These are phyloP conservation scores for Ernsta delagoae DNA, from an alignment of 2,888 invertebrate species.

Conservation along the genomic window DNA sequence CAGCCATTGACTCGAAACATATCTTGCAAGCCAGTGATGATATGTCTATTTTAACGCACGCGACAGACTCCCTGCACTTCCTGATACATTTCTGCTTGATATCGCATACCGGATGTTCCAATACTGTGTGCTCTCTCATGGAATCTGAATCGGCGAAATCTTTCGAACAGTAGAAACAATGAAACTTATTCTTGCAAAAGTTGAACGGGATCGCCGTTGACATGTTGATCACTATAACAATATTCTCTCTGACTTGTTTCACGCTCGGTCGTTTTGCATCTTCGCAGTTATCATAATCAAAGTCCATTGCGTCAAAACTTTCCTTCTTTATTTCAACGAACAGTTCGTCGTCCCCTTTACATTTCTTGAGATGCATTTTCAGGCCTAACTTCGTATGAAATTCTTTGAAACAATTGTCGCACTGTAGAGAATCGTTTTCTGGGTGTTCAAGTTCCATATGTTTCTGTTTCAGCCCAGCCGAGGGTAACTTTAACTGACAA, in stretches of 20 bases:
- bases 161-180: slow-evolving; percentile 78
- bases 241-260: slow-evolving; percentile 73
- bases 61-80: slow-evolving; percentile 75
- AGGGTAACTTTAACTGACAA: slow-evolving; percentile 54
- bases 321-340: slow-evolving; percentile 66
- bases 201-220: slow-evolving; percentile 79
- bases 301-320: slow-evolving; percentile 62
- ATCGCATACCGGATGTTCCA: slow-evolving; percentile 72
- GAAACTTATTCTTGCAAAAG: slow-evolving; percentile 78
- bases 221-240: slow-evolving; percentile 75
- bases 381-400: slow-evolving; percentile 77
- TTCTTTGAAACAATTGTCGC: slow-evolving; percentile 69
- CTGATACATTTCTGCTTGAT: slow-evolving; percentile 71
- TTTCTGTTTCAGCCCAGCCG: slow-evolving; percentile 54
- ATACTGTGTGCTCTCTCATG: slow-evolving; percentile 70
- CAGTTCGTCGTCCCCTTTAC: slow-evolving; percentile 61
- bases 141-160: slow-evolving; percentile 73
- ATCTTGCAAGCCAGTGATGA: slow-evolving; percentile 71
- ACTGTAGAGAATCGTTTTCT: slow-evolving; percentile 70
- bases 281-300: slow-evolving; percentile 64
- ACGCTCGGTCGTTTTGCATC: slow-evolving; percentile 68
- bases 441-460: slow-evolving; percentile 75
- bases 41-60: slow-evolving; percentile 77
- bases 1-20: slow-evolving; percentile 67
- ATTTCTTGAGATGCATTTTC: slow-evolving; percentile 72